Conservation (phyloP, 2,797 vertebrate species). For the Sternotherus odoratus region DNA sequence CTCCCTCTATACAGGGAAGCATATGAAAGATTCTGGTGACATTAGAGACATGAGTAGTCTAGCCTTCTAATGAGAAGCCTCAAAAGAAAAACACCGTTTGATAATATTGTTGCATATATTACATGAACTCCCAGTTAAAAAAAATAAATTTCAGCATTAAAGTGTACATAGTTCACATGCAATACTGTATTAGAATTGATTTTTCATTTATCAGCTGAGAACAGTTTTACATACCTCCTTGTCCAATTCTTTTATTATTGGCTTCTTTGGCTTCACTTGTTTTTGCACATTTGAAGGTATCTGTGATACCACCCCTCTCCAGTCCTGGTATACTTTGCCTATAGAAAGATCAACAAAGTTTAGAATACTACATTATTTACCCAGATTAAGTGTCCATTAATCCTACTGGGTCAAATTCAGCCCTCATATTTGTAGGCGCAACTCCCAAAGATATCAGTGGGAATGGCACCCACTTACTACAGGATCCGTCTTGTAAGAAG, state of each 20-base stretch:
- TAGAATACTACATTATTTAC: conserved; percentile 48
- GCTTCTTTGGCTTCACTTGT: background rate
- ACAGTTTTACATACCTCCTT: background rate
- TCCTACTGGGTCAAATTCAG: background rate
- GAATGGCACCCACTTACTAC: background rate
- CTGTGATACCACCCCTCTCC: conserved; percentile 42
- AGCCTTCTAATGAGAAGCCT: background rate
- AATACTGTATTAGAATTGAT: background rate
- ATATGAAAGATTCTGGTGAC: background rate
- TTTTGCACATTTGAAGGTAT: background rate
- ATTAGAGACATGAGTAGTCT: background rate
- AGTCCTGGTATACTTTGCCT: conserved; percentile 47
- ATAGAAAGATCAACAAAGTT: conserved; percentile 38
- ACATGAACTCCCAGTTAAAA: background rate
- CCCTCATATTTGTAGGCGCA: background rate
- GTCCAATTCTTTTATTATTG: background rate
- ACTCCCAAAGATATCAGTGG: background rate
- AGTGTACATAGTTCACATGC: background rate
- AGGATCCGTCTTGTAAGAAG: background rate
- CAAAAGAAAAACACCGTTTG: background rate
- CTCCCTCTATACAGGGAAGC: background rate
- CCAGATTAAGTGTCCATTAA: background rate
- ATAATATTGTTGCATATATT: background rate
- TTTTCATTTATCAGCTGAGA: background rate
- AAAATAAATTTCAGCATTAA: background rate